Evolutionary conservation across 92 coral and sea anemone species (phyloP), one percentile per base, ranked within the genome.

Genomic region (Phymanthus crucifer): DNA sequence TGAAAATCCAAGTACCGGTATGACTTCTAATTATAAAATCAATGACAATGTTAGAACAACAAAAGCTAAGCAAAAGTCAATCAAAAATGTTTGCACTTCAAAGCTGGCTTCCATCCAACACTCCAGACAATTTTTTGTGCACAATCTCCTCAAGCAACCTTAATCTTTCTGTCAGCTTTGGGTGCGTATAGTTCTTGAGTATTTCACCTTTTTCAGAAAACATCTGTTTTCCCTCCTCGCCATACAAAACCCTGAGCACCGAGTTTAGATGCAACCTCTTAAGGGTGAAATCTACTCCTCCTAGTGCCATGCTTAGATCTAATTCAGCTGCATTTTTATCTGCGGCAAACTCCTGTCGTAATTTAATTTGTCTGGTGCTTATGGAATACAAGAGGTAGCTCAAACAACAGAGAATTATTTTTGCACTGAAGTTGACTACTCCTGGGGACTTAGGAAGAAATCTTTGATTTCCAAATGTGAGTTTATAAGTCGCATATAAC

Each of bases 301-400:
- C 99, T 9, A 80, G 32, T 3, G 95, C 92, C 66, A 84, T 82
- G 31, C 58, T 78, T 14, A 87, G 32, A 40, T 91, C 98, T 46
- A 86, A 81, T 54, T 81, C 88, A 14, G 97, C 99, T 58, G 91
- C 91, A 37, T 46, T 73, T 58, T 85, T 87, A 56, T 96, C 99
- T 3, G 99, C 99, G 54, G 71, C 80, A 82, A 86, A 93, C 73
- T 96, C 99, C 66, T 86, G 94, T 57, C 76, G 70, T 71, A 91
- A 89, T 36, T 77, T 89, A 12, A 96, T 83, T 14, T 72, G 61
- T 10, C 90, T 80, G 23, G 87, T 81, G 6, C 87, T 83, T 66
- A 77, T 65, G 40, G 75, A 74, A 70, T 82, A 93, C 32, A 87
- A 61, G n/a, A 79, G 70, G 74, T 84, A 91, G 68, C 99, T 93